Base-by-base conservation (phyloP, 2,797 vertebrate genomes). In the Sebastes hopkinsi region DNA sequence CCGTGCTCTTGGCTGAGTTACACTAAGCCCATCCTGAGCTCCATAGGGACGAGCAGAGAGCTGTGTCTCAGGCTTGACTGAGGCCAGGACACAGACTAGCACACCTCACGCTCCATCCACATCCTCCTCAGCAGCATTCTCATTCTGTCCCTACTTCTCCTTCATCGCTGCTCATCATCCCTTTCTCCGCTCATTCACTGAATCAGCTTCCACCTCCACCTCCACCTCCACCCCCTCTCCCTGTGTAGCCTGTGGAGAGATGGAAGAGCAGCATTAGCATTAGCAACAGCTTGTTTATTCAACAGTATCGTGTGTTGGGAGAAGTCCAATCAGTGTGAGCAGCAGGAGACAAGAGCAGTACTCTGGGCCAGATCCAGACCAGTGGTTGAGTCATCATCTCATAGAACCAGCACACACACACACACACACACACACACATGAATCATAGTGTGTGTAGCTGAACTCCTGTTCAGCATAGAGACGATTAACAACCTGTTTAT, bases 11-110 rank as follows among this genome's bases (percentile, higher is more conserved):
- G 80, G 79, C 88, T 91, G 83, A 93, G 87, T 77, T 74, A 62
- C 87, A 61, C 79, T 93, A 93, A 93, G 87, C 86, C 34, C 60
- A 72, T 82, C 71, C 70, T 88, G 83, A 86, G 79, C 84, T 81
- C 75, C 75, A 79, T 16, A 61, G 83, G 71, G 79, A 64, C 79
- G 38, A 29, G 60, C 62, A 36, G 59, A 65, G 83, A 64, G 65
- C 66, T 30, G 54, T 8, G 11, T 56, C 54, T 78, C 23, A 27
- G 50, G 60, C 59, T 38, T 64, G 25, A 30, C 67, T 29, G 25
- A 23, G 38, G 25, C 64, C 38, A 1, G 9, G 30, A 58, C 52
- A 16, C 6, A 27, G 52, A 14, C 42, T 12, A 20, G 23, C 74
- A 38, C 55, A 72, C 55, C 55, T 68, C 72, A 32, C 4, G 4